Percentiles rank a stretch among this genome's conserved stretches.
Evolutionary conservation across 1,140 invertebrate genomes (phyloP).

Genomic region (Cardiocondyla obscurior): DNA sequence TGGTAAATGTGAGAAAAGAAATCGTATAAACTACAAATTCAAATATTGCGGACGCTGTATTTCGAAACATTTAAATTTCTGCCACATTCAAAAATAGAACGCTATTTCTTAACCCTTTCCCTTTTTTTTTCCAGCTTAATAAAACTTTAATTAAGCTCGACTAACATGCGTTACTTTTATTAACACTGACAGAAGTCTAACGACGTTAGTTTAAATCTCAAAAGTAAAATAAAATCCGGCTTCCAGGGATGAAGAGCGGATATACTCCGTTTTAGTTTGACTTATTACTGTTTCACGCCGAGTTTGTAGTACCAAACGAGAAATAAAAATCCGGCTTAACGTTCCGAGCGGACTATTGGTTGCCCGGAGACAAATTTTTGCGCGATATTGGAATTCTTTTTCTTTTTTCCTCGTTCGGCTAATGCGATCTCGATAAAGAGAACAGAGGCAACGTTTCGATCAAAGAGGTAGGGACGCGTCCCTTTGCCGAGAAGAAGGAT

Average conservation of each 20-base stretch:
- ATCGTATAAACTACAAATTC: background rate
- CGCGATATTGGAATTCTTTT: slow-evolving; percentile 56
- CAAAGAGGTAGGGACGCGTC: slow-evolving; percentile 54
- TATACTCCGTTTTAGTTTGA: slow-evolving; percentile 45
- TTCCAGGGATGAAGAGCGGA: slow-evolving; percentile 26
- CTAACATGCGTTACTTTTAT: background rate
- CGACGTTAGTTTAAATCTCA: slow-evolving; percentile 33
- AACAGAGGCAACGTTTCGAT: slow-evolving; percentile 46
- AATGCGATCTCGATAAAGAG: slow-evolving; percentile 54
- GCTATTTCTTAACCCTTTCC: too few species aligned
- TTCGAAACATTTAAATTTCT: background rate
- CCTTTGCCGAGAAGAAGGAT: slow-evolving; percentile 42
- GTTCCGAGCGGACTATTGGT: slow-evolving; percentile 41
- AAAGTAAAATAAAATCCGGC: slow-evolving; percentile 42
- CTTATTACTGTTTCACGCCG: slow-evolving; percentile 50
- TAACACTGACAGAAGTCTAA: background rate
- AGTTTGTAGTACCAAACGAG: slow-evolving; percentile 28
- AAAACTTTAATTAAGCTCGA: background rate
- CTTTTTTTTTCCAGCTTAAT: background rate
- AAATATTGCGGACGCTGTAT: background rate
- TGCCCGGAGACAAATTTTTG: slow-evolving; percentile 51
- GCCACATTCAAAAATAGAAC: background rate
- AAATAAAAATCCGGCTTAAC: slow-evolving; percentile 52
- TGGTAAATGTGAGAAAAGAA: background rate
- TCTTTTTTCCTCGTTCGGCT: slow-evolving; percentile 40